Conservation (phyloP, 2,888 invertebrate species). For the Galerucella calmariensis region DNA sequence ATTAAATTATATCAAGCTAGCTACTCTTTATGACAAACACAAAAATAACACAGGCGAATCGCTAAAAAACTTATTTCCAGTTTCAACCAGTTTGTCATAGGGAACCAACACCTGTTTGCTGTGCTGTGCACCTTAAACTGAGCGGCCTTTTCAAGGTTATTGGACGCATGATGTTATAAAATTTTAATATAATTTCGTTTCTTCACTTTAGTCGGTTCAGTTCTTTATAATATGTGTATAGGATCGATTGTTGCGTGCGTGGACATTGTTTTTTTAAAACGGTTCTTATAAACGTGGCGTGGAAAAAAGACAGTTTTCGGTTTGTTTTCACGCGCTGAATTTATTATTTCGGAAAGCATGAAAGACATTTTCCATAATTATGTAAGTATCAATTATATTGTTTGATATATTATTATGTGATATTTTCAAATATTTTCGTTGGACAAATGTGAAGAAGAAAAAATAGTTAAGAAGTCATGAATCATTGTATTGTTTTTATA, state of each 20-base stretch:
- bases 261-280: not conserved
- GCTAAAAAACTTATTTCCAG: not conserved
- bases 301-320: not conserved
- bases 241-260: not conserved
- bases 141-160: slow-evolving; percentile 39
- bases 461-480: no score
- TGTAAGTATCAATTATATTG: slow-evolving; percentile 8
- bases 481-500: no score
- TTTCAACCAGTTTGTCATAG: no score
- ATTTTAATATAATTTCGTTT: slow-evolving; percentile 18
- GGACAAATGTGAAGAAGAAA: no score
- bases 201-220: slow-evolving; percentile 23
- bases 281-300: not conserved
- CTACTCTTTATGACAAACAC: not conserved
- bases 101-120: not conserved
- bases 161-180: slow-evolving; percentile 27
- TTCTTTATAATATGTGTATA: not conserved
- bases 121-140: not conserved
- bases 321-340: not conserved
- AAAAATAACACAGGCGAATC: not conserved
- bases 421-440: no score
- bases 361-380: slow-evolving; percentile 27
- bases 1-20: slow-evolving; percentile 5
- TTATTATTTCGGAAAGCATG: slow-evolving; percentile 8
- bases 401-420: no score